Percentiles rank a stretch among this genome's conserved stretches.
Conservation (phyloP, 1,140 invertebrate species). For the Homalodisca vitripennis region DNA sequence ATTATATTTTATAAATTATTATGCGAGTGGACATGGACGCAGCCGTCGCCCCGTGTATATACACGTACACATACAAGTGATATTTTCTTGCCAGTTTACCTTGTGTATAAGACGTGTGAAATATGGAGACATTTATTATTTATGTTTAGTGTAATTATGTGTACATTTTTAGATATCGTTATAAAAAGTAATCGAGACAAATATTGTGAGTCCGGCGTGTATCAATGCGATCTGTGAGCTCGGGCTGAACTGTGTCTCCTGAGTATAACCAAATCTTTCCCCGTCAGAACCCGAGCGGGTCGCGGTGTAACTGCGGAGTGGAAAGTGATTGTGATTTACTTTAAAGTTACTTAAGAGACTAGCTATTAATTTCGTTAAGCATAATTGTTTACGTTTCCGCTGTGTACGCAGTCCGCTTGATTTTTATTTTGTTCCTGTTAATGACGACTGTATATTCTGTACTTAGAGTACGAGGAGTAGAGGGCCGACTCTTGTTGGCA, state of each 20-base stretch:
- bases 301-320: background rate
- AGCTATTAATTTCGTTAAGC: conserved; percentile 19
- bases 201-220: too few species aligned
- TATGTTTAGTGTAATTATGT: conserved; percentile 16
- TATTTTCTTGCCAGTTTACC: conserved; percentile 23
- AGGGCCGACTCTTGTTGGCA: background rate
- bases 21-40: background rate
- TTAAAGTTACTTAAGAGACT: conserved; percentile 11
- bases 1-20: conserved; percentile 30
- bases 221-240: too few species aligned
- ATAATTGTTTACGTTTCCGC: conserved; percentile 20
- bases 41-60: too few species aligned
- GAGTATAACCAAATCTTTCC: conserved; percentile 25
- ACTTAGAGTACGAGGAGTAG: background rate
- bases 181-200: too few species aligned
- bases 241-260: too few species aligned
- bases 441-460: conserved; percentile 19
- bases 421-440: conserved; percentile 23
- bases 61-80: background rate
- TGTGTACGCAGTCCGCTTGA: conserved; percentile 4
- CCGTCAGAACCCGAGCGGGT: background rate
- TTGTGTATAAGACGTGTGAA: background rate
- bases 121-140: background rate
- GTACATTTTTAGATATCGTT: conserved; percentile 16
- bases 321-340: conserved; percentile 24